Conservation (phyloP, 1,140 invertebrate genomes). For the Drosophila repleta region DNA sequence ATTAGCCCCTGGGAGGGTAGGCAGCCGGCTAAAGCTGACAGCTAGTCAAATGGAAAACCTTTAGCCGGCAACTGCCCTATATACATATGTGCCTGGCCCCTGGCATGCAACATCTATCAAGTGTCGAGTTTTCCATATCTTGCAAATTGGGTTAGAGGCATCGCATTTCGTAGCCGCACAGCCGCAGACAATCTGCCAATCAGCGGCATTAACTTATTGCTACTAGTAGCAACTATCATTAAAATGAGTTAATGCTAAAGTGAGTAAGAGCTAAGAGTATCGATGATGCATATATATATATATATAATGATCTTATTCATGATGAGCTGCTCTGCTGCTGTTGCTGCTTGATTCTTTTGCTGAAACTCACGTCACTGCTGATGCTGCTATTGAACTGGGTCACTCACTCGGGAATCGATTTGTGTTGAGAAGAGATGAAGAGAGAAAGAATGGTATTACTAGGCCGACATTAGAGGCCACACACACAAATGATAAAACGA, state of each 20-base stretch:
- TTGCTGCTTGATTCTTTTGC: constrained; percentile 27
- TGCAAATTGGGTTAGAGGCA: constrained; percentile 73
- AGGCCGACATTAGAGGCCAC: constrained; percentile 34
- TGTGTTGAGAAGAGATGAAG: constrained; percentile 15
- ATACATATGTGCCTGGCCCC: neutral
- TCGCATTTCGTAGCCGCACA: constrained; percentile 58
- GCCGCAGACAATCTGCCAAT: constrained; percentile 50
- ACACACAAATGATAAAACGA: constrained; percentile 14
- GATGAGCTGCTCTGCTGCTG: constrained; percentile 27
- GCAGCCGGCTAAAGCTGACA: constrained; percentile 38
- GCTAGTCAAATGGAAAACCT: constrained; percentile 57
- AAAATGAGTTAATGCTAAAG: constrained; percentile 61
- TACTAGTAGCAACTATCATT: constrained; percentile 30
- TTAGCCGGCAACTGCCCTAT: constrained; percentile 32
- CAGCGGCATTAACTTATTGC: constrained; percentile 63
- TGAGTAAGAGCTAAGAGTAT: constrained; percentile 19
- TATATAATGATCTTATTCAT: constrained; percentile 29
- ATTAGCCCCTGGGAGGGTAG: constrained; percentile 32
- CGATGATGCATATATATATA: constrained; percentile 15
- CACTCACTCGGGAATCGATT: constrained; percentile 35
- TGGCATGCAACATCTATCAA: constrained; percentile 36
- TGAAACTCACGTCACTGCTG: constrained; percentile 11
- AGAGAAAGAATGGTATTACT: constrained; percentile 43
- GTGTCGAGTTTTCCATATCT: constrained; percentile 32
- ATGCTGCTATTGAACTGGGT: constrained; percentile 50